Percentiles rank a stretch among this genome's conserved stretches.
Conservation (phyloP, 53 echinoderm and acorn worm genomes). For the Temnopleurus reevesii region DNA sequence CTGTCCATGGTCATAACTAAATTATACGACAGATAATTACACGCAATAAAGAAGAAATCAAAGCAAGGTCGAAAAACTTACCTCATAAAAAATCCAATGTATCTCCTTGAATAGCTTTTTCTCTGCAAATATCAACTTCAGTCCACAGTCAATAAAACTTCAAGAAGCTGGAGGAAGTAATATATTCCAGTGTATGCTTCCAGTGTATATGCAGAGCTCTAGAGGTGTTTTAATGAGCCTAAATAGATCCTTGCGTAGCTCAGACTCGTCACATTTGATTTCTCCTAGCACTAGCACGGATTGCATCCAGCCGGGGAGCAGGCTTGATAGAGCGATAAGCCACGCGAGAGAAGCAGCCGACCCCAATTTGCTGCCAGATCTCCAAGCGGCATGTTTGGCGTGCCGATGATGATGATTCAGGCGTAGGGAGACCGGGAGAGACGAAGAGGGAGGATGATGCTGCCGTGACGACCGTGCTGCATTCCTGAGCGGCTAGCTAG, state of each 20-base stretch:
- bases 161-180: slow-evolving; percentile 3
- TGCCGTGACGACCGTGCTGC: slow-evolving; percentile 6
- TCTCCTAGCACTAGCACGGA: neutral
- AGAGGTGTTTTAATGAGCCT: neutral
- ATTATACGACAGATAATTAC: neutral
- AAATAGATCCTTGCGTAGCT: too few species aligned
- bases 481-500: slow-evolving; percentile 6
- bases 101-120: neutral
- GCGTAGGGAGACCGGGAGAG: neutral
- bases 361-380: slow-evolving; percentile 35
- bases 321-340: slow-evolving; percentile 6
- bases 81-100: neutral
- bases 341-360: slow-evolving; percentile 12
- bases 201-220: slow-evolving; percentile 24
- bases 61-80: neutral
- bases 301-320: neutral
- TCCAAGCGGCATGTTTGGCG: slow-evolving; percentile 42
- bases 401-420: neutral
- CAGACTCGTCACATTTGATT: neutral
- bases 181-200: slow-evolving; percentile 28
- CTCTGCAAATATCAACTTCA: neutral
- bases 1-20: neutral
- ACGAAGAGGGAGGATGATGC: neutral
- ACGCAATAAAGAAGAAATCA: neutral
- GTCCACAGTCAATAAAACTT: neutral